Percentiles rank a stretch among this genome's conserved stretches.
These are phyloP conservation scores for Cryptotis parvus DNA, from an alignment of 2,113 vertebrate species.

Conservation along the genomic window DNA sequence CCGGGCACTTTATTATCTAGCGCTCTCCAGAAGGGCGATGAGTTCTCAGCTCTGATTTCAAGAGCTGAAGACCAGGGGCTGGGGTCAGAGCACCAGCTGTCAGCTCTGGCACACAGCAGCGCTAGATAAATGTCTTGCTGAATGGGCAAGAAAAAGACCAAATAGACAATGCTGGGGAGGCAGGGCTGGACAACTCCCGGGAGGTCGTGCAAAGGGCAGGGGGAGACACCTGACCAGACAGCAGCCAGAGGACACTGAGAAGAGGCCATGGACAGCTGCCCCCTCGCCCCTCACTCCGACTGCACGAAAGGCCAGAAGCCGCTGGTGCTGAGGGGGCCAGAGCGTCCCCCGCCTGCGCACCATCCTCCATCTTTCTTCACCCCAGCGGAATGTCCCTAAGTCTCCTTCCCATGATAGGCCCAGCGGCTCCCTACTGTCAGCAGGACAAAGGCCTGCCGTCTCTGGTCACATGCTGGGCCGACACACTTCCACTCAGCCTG, in stretches of 20 bases:
- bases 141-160: slow-evolving; percentile 23
- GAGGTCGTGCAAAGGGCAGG: background rate
- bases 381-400: background rate
- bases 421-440: background rate
- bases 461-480: background rate
- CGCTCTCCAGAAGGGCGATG: background rate
- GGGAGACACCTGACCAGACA: slow-evolving; percentile 15
- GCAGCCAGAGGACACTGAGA: slow-evolving; percentile 16
- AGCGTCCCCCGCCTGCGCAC: background rate
- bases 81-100: slow-evolving; percentile 32
- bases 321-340: background rate
- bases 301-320: background rate
- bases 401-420: background rate
- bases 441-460: background rate
- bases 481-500: background rate
- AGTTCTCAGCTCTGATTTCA: background rate
- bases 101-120: slow-evolving; percentile 6
- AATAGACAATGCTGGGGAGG: background rate
- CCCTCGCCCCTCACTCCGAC: accelerated
- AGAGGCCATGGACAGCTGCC: background rate
- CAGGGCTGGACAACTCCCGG: slow-evolving; percentile 35
- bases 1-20: background rate
- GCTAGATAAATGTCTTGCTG: slow-evolving; percentile 38
- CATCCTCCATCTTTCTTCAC: background rate
- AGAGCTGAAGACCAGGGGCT: background rate